Conservation (phyloP, 2,888 invertebrate species). For the Dryomyza anilis region DNA sequence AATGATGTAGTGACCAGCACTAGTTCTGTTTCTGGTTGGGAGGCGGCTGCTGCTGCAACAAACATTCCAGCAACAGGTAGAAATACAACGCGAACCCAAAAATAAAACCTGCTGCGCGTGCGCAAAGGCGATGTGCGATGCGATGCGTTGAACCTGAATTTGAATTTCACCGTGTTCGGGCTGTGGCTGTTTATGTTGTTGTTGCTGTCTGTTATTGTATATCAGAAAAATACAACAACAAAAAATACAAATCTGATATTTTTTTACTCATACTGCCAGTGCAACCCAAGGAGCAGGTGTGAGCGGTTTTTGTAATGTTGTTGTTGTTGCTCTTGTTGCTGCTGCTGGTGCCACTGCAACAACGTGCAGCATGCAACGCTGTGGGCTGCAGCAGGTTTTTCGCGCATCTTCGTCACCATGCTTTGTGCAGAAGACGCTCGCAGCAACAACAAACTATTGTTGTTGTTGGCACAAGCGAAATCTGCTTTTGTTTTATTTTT, state of each 20-base stretch:
- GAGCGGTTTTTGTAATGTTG: constrained; percentile 17
- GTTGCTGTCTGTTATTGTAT: background rate
- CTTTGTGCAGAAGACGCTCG: too few relatives aligned
- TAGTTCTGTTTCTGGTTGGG: too few relatives aligned
- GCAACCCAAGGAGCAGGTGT: constrained; percentile 38
- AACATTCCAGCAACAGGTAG: background rate
- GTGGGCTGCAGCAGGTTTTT: too few relatives aligned
- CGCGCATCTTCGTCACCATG: too few relatives aligned
- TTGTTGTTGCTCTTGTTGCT: constrained; percentile 5
- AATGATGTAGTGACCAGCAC: too few relatives aligned
- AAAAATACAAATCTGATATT: background rate
- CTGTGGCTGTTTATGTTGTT: background rate
- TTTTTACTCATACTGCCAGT: constrained; percentile 6
- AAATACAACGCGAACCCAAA: constrained; percentile 6
- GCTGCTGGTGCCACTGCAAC: background rate
- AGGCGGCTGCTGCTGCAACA: background rate
- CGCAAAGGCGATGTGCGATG: too few relatives aligned
- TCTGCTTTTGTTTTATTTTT: too few relatives aligned
- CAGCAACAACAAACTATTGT: too few relatives aligned
- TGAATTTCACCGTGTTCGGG: constrained; percentile 21
- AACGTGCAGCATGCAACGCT: too few relatives aligned
- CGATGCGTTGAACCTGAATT: constrained; percentile 27
- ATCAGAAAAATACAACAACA: background rate
- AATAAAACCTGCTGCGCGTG: constrained; percentile 19
- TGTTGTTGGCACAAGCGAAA: too few relatives aligned